Evolutionary conservation across 2,888 invertebrate genomes (phyloP).

Genomic region (Deladenus siricidicola): DNA sequence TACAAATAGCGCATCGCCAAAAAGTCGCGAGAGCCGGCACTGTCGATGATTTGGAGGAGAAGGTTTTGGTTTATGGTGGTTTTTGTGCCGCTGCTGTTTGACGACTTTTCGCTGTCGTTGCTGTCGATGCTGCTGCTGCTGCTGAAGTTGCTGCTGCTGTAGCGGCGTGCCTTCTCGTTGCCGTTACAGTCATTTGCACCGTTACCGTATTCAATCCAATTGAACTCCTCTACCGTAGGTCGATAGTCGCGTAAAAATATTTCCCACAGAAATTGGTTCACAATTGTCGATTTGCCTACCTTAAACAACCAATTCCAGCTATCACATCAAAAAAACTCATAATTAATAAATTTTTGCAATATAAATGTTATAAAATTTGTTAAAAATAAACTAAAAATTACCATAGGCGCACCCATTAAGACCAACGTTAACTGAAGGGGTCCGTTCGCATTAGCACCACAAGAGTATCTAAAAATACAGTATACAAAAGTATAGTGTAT

Average conservation of each 20-base stretch:
- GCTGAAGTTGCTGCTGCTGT: neutral
- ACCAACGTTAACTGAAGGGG: slow-evolving; percentile 26
- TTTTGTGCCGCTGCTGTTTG: neutral
- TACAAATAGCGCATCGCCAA: slow-evolving; percentile 51
- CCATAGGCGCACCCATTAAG: slow-evolving; percentile 25
- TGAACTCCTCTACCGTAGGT: slow-evolving; percentile 53
- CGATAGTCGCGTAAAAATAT: slow-evolving; percentile 42
- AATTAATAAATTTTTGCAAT: neutral
- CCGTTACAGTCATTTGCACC: neutral
- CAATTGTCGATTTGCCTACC: slow-evolving; percentile 51
- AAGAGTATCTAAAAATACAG: neutral
- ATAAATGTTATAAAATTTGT: neutral
- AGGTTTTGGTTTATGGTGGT: neutral
- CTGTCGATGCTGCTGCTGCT: neutral
- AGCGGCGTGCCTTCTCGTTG: neutral
- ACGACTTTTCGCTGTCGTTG: neutral
- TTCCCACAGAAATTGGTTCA: slow-evolving; percentile 50
- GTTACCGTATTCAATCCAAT: slow-evolving; percentile 52
- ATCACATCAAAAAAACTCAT: slow-evolving; percentile 2
- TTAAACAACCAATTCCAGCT: slow-evolving; percentile 16
- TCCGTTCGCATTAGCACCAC: neutral
- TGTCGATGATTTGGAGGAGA: slow-evolving; percentile 46
- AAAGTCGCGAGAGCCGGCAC: slow-evolving; percentile 48
- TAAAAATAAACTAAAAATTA: neutral
- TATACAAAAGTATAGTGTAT: too few species aligned